A percentile compares a stretch with the other conserved stretches of the same genome.
Evolutionary conservation across 2,888 invertebrate genomes (phyloP).

Genomic region (Eucriotettix oculatus): DNA sequence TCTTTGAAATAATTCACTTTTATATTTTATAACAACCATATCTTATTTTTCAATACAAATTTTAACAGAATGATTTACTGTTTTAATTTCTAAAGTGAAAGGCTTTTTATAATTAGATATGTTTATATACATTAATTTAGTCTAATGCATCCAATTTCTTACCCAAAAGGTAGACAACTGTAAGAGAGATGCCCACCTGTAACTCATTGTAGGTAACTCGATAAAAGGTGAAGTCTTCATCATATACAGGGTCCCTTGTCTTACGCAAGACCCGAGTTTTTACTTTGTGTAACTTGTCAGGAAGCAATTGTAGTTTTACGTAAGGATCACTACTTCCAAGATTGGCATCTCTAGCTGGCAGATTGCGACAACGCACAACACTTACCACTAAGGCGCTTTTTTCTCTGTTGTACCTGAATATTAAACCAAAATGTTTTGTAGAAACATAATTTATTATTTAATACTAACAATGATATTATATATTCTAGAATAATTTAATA

Average conservation of each 20-base stretch:
- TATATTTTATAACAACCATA: too few relatives aligned
- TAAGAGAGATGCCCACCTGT: slow-evolving; percentile 24
- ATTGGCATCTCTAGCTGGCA: slow-evolving; percentile 70
- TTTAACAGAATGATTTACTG: too few relatives aligned
- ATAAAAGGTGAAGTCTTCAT: slow-evolving; percentile 98
- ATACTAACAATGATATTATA: too few relatives aligned
- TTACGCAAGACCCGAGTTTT: slow-evolving; percentile 92
- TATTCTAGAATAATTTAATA: too few relatives aligned
- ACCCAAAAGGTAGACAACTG: neutral
- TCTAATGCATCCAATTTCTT: neutral
- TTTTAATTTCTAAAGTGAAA: too few relatives aligned
- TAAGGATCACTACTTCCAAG: slow-evolving; percentile 86
- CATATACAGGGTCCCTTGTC: slow-evolving; percentile 90
- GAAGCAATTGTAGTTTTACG: slow-evolving; percentile 90
- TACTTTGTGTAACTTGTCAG: slow-evolving; percentile 94
- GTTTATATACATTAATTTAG: neutral
- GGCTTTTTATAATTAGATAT: neutral
- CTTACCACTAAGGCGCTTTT: slow-evolving; percentile 84
- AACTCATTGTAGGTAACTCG: slow-evolving; percentile 78
- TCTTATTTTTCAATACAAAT: too few relatives aligned
- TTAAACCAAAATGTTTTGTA: neutral
- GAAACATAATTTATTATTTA: too few relatives aligned
- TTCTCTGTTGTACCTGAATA: slow-evolving; percentile 63
- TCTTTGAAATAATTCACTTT: too few relatives aligned
- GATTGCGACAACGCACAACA: slow-evolving; percentile 73